phyloP scores from a whole-genome alignment of 2,113 vertebrate genomes.

The Hippocampus abdominalis region DNA sequence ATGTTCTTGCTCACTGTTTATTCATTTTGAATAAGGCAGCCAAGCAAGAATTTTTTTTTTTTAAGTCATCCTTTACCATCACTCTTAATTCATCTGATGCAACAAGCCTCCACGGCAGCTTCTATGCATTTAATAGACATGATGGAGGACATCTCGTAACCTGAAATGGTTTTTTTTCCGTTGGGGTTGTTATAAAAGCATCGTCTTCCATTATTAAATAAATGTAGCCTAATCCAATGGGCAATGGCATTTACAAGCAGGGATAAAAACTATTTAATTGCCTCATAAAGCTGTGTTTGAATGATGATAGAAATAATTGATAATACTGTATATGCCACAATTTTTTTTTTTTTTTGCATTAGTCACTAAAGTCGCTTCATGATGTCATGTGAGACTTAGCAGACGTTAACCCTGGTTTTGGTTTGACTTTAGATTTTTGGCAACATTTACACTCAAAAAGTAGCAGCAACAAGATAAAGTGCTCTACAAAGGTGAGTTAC shows the following conservation, averaged over 20 bases:
- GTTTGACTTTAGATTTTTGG: no score
- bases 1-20: neutral
- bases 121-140: neutral
- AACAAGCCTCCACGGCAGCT: neutral
- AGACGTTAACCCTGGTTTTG: no score
- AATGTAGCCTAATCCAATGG: neutral
- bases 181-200: neutral
- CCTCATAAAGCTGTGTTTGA: neutral
- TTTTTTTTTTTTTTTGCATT: no score
- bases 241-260: neutral
- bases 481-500: no score
- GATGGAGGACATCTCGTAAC: neutral
- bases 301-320: neutral
- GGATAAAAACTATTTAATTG: neutral
- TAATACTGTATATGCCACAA: neutral
- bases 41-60: no score
- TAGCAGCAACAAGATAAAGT: no score
- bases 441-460: no score
- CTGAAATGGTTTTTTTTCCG: neutral
- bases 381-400: no score
- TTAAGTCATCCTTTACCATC: neutral
- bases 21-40: slow-evolving; percentile 3
- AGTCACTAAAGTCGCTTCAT: no score
- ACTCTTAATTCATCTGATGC: neutral
- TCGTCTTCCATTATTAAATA: neutral